Base-by-base conservation (phyloP, 2,888 invertebrate genomes). In the Oxytorus armatus region DNA sequence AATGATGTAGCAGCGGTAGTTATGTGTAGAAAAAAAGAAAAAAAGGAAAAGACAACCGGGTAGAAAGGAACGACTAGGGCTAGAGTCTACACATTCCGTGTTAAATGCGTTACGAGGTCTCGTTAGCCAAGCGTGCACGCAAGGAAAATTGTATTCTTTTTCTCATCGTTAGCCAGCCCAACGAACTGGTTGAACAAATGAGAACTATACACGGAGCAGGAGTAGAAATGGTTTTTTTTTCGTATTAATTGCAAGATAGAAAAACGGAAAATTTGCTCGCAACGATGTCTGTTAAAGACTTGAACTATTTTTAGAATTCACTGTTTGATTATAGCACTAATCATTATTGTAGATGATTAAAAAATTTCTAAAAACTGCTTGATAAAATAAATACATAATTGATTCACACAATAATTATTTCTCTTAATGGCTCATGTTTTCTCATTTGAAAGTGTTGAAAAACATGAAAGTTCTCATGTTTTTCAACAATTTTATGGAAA, bases 101-200 rank as follows among this genome's bases (percentile, higher is more conserved):
- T 49, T 57, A 42, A 74, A 53, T 55, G 55, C 55, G 57, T 42
- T 53, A 16, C 59, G 57, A 66, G 44, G 36, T 75, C 55, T 69
- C 75, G 79, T 79, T 79, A 79, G 49, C 29, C 55, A 57, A 57
- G 29, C 36, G 23, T 25, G 23, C 36, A 25, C 10, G 25, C 1
- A 55, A 33, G 21, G 42, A 25, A 42, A 18, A 33, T 53, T 66
- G 11, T 29, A 18, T 36, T 8, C 14, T 65, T 47, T 63, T 61
- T 29, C 53, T 61, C 11, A 29, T 77, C 59, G 47, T 59, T 66
- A 57, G 21, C 16, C 36, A 23, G 21, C 29, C n/a, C 49, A 51
- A 44, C 21, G 25, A 72, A 61, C 59, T 77, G 65, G 49, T 65
- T 61, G 53, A 61, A 68, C 39, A 44, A 69, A 69, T 16, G 18